phyloP scores from a whole-genome alignment of 35 echinoderm and acorn worm species.

The Apostichopus parvimensis region DNA sequence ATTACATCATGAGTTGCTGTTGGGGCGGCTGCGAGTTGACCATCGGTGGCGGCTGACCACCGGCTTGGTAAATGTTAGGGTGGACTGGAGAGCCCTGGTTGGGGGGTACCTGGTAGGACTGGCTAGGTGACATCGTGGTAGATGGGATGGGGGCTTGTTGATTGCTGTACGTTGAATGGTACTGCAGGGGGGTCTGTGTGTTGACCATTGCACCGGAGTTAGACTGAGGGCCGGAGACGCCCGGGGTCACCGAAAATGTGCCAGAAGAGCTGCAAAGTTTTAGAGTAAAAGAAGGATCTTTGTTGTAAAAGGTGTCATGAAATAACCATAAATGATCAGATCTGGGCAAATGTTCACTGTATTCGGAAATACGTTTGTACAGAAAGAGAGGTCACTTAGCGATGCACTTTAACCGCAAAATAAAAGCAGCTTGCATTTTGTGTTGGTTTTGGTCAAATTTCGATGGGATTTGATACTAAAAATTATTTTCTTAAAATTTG shows the following conservation, averaged over 20 bases:
- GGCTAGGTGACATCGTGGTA: neutral
- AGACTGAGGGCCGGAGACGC: constrained; percentile 9
- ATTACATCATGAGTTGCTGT: constrained; percentile 65
- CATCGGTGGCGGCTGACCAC: constrained; percentile 42
- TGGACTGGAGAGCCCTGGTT: constrained; percentile 47
- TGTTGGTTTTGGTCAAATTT: too few relatives aligned
- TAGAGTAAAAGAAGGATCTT: neutral
- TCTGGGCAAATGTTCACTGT: neutral
- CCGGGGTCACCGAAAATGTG: neutral
- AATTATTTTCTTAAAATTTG: too few relatives aligned
- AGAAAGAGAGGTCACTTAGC: too few relatives aligned
- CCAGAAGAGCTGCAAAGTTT: neutral
- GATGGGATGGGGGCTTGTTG: constrained; percentile 42
- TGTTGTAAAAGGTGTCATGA: too few relatives aligned
- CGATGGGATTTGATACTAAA: too few relatives aligned
- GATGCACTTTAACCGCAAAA: too few relatives aligned
- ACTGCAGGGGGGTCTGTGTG: constrained; percentile 59
- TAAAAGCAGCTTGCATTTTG: neutral
- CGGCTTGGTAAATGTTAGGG: constrained; percentile 28
- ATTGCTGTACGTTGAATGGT: constrained; percentile 49
- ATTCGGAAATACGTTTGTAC: too few relatives aligned
- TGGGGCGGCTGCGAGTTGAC: constrained; percentile 27
- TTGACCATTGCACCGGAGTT: constrained; percentile 36
- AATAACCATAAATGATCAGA: too few relatives aligned
- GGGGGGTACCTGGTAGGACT: constrained; percentile 59